Evolutionary conservation across 1,140 invertebrate species (phyloP).

Genomic region (Platyscapa corneri): DNA sequence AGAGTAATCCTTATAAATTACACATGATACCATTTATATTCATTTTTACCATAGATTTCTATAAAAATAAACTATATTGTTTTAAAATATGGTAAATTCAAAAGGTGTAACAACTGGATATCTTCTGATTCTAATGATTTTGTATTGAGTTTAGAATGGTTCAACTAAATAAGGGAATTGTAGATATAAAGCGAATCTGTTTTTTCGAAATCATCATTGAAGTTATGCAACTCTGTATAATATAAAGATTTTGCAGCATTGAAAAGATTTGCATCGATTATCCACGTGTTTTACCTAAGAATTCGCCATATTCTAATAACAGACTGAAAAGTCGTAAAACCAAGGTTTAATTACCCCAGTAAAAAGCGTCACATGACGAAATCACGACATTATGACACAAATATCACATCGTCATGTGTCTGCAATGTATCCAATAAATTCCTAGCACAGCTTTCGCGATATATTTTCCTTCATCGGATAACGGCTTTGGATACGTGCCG

Average conservation of each 20-base stretch:
- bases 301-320: background rate
- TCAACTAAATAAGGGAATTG: too few species aligned
- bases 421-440: background rate
- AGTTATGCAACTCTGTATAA: background rate
- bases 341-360: background rate
- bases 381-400: background rate
- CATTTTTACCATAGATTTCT: background rate
- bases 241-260: too few species aligned
- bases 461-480: too few species aligned
- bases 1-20: background rate
- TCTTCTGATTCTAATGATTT: too few species aligned
- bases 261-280: background rate
- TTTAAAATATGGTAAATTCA: background rate
- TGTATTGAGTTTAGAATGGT: too few species aligned
- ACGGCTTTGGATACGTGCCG: too few species aligned
- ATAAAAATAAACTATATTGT: slow-evolving; percentile 8
- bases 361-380: background rate
- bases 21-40: background rate
- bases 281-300: background rate
- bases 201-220: background rate
- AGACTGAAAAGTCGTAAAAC: background rate
- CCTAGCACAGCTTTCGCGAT: background rate
- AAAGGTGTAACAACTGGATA: background rate
- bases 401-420: background rate
- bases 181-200: too few species aligned